phyloP scores from a whole-genome alignment of 2,888 invertebrate genomes.

The Onchidella celtica region DNA sequence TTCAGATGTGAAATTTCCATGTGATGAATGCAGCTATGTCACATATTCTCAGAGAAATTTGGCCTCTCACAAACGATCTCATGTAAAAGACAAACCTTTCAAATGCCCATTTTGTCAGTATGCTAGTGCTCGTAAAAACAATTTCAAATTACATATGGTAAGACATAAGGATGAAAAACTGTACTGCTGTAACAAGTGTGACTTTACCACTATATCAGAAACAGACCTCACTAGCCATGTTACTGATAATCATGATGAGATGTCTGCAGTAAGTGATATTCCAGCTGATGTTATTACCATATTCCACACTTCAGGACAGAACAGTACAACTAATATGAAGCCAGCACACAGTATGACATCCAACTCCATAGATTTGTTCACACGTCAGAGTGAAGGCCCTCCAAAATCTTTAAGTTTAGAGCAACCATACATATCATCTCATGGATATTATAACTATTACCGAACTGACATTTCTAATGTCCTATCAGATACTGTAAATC shows the following conservation, averaged over 20 bases:
- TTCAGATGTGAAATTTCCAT: not conserved
- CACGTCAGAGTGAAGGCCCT: too few species aligned
- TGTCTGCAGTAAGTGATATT: not conserved
- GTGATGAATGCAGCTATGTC: constrained; percentile 21
- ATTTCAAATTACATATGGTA: constrained; percentile 47
- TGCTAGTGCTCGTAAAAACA: constrained; percentile 45
- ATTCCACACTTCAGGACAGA: not conserved
- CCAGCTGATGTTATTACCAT: not conserved
- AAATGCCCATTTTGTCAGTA: constrained; percentile 29
- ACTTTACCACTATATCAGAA: not conserved
- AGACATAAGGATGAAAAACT: constrained; percentile 48
- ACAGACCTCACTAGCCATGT: not conserved
- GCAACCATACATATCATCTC: too few species aligned
- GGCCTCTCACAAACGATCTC: constrained; percentile 12
- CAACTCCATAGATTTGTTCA: too few species aligned
- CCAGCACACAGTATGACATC: too few species aligned
- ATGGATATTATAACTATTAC: too few species aligned
- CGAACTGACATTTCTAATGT: too few species aligned
- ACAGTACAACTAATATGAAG: too few species aligned
- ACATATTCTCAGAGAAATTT: constrained; percentile 30
- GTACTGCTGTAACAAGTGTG: constrained; percentile 47
- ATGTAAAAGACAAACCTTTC: constrained; percentile 17
- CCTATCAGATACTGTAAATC: too few species aligned
- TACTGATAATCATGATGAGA: not conserved
- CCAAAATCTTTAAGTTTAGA: too few species aligned